These are phyloP conservation scores for Passer domesticus DNA, from an alignment of 2,113 vertebrate species.

Conservation along the genomic window DNA sequence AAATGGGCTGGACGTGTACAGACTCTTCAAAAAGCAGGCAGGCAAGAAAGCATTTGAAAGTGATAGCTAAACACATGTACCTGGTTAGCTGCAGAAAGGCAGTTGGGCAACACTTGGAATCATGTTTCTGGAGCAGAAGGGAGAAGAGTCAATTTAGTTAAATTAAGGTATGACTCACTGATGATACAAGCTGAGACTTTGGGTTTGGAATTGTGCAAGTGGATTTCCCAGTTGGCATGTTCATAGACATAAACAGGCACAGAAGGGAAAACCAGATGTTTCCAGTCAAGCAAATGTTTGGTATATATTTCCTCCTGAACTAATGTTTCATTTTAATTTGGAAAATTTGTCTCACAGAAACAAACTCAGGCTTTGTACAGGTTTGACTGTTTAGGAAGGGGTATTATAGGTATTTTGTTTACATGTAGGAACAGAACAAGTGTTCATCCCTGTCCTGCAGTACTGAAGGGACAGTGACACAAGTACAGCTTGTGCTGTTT, in stretches of 20 bases:
- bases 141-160: conserved; percentile 3
- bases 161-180: conserved; percentile 4
- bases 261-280: not conserved
- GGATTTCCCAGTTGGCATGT: not conserved
- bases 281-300: not conserved
- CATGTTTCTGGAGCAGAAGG: conserved; percentile 9
- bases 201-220: conserved; percentile 11
- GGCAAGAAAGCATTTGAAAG: not conserved
- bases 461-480: not conserved
- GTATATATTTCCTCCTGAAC: not conserved
- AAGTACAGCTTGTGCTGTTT: not conserved
- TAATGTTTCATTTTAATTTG: not conserved
- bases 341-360: not conserved
- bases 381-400: not conserved
- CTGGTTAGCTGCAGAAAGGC: not conserved
- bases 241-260: not conserved
- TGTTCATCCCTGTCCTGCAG: not conserved
- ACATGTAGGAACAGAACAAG: not conserved
- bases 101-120: not conserved
- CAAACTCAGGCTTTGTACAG: not conserved
- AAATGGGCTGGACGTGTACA: not conserved
- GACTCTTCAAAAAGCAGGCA: not conserved
- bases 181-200: not conserved
- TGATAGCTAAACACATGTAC: not conserved
- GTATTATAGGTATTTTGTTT: not conserved